These are phyloP conservation scores for Origma solitaria DNA, from an alignment of 2,113 vertebrate species.

Conservation along the genomic window DNA sequence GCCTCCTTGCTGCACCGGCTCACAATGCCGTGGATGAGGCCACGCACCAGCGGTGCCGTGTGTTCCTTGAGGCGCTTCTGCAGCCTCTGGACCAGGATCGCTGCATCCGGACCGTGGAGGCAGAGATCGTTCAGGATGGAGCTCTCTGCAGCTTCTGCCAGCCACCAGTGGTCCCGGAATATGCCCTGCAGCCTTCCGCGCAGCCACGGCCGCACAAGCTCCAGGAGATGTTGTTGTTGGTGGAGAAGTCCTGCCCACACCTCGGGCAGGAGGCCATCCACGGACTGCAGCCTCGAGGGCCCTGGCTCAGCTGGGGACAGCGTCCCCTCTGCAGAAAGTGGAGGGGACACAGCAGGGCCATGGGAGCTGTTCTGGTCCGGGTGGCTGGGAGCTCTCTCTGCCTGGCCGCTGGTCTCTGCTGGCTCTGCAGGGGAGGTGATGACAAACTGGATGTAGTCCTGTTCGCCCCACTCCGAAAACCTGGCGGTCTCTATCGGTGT, in stretches of 20 bases:
- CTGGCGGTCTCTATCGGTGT: not conserved
- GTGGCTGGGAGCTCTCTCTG: accelerated
- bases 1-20: not conserved
- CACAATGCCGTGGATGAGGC: not conserved
- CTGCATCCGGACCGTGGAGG: accelerated
- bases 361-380: not conserved
- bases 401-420: not conserved
- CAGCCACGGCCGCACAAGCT: not conserved
- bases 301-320: not conserved
- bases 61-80: not conserved
- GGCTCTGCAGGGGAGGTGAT: not conserved
- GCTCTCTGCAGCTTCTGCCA: not conserved
- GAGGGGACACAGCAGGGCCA: not conserved
- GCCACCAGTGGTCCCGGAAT: not conserved
- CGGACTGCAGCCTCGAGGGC: accelerated
- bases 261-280: not conserved
- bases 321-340: not conserved
- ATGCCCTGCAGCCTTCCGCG: not conserved
- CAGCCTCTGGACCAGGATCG: not conserved
- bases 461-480: not conserved
- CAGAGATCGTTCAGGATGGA: not conserved
- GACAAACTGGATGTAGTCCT: not conserved
- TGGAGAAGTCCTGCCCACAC: not conserved
- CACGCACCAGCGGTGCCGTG: not conserved
- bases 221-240: accelerated